phyloP scores from a whole-genome alignment of 1,140 invertebrate genomes.

The Calliopsis andreniformis region DNA sequence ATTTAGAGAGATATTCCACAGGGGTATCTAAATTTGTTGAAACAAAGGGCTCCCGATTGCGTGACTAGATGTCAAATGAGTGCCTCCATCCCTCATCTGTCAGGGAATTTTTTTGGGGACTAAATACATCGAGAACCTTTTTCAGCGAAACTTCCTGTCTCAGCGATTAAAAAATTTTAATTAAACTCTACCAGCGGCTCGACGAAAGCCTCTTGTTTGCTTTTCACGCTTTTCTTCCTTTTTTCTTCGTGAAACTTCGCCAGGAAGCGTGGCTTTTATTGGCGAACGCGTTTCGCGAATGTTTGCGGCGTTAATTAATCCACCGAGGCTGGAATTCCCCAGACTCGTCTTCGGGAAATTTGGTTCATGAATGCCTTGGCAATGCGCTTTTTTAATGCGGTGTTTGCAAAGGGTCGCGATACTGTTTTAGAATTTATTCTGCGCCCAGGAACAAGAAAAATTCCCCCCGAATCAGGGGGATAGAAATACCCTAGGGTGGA shows the following conservation, averaged over 20 bases:
- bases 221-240: neutral
- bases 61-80: no score
- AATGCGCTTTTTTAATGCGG: neutral
- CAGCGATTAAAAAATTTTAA: slow-evolving; percentile 34
- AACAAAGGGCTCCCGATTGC: no score
- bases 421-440: slow-evolving; percentile 1
- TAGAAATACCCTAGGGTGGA: no score
- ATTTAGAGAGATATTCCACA: no score
- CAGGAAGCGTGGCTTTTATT: slow-evolving; percentile 22
- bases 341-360: slow-evolving; percentile 2
- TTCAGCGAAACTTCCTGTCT: neutral
- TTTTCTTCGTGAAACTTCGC: slow-evolving; percentile 18
- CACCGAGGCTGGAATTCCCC: neutral
- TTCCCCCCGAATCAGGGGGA: no score
- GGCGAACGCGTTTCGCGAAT: slow-evolving; percentile 20
- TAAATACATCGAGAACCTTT: neutral
- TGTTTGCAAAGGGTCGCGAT: neutral
- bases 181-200: slow-evolving; percentile 12
- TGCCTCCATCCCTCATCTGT: no score
- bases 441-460: no score
- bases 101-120: neutral
- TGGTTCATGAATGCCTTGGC: neutral
- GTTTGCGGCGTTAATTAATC: slow-evolving; percentile 43
- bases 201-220: slow-evolving; percentile 1
- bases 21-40: no score